Base-by-base conservation (phyloP, 2,797 vertebrate genomes). In the Amblyopsis hoosieri region DNA sequence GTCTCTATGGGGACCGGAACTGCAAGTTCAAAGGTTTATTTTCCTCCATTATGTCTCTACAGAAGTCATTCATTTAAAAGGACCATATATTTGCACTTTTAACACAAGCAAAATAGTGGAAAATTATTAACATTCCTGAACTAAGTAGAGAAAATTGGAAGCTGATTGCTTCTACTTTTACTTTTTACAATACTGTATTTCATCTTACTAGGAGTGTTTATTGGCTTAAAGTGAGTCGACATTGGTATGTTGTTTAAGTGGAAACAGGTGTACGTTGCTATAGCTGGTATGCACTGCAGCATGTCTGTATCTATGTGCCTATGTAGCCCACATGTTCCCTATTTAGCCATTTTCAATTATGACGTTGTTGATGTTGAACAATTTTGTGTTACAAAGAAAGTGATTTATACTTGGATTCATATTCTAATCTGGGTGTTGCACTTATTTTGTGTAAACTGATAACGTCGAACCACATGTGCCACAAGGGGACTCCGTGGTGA, bases 231-330 rank as follows among this genome's bases (percentile, higher is more conserved):
- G 86, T 74, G 80, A 89, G 84, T 86, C 76, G 85, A 89, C 81
- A 85, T 81, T 81, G 85, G 84, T 84, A 81, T 90, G 85, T 70
- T 81, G 74, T 81, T 65, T 89, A 90, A 92, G 79, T 90, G 80
- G 74, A 89, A 91, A 85, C 89, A 91, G 89, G 86, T 91, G 91
- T 84, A 31, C 52, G 42, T 49, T 47, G 61, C 78, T 69, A 63
- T 50, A 57, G 69, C 66, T 71, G 66, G 62, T 71, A 72, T 29
- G 53, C 63, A 71, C 67, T 80, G 68, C 75, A 81, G 54, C 78
- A 60, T 61, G 72, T 75, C 57, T 80, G 65, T 56, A 78, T 78
- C 54, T 66, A 53, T 60, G 31, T 60, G 45, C 46, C 59, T 58
- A 54, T 64, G 3, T 15, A 45, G 33, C 46, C 69, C 67, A 70